Base-by-base conservation (phyloP, 2,113 vertebrate species). In the Pelmatolapia mariae region DNA sequence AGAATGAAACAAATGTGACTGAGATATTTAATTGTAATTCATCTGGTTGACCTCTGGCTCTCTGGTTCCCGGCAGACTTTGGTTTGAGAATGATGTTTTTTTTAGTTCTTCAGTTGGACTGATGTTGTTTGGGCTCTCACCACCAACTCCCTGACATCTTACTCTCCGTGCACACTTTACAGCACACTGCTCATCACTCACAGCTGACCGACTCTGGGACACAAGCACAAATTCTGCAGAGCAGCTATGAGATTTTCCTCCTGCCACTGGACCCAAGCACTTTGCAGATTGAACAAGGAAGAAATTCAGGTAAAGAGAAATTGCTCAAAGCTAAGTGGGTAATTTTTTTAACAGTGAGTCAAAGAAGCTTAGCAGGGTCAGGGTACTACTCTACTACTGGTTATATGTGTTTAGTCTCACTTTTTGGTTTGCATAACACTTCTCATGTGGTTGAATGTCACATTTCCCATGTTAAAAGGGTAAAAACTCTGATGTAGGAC, bases 101-200 rank as follows among this genome's bases (percentile, higher is more conserved):
- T 66, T 66, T 1, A 36, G 31, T 80, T 56, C 66, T 80, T 22
- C 7, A 53, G 85, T 61, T 80, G 53, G 81, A 80, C 26, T 59
- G 59, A 22, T 52, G 13, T 40, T 36, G 59, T 80, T 86, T 29
- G 50, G 56, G 45, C n/a, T 4, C 24, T 82, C 22, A 78, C 18
- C 61, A 45, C 80, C 47, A 59, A 54, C 50, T 91, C 93, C 90
- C 87, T 91, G 91, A 94, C 90, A 89, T 82, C 89, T 85, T 45
- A 47, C 22, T 84, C 18, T 82, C 47, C 12, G n/a, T 50, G 82
- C 66, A 83, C 56, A 45, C 54, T n/a, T 66, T 10, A 43, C 36
- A 40, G 24, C 11, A 18, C 22, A 9, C 26, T 12, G 7, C 33
- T 83, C 79, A 88, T 81, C 81, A 66, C 50, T 71, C 87, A 68